A percentile compares a stretch with the other conserved stretches of the same genome.
Evolutionary conservation across 2,797 vertebrate species (phyloP).

Genomic region (Anguilla obscura): DNA sequence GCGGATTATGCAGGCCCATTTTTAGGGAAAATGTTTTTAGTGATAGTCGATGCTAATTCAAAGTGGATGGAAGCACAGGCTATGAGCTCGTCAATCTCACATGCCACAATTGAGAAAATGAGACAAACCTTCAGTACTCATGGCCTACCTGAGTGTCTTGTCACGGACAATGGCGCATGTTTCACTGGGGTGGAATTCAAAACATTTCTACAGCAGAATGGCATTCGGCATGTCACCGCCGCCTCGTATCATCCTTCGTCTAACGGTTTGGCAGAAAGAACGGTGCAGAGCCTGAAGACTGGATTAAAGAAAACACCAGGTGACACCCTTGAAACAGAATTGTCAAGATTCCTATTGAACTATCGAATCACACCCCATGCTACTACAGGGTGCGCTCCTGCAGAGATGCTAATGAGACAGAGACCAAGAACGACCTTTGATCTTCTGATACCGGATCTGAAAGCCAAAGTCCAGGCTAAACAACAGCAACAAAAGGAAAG

Average conservation of each 20-base stretch:
- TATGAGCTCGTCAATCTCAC: background rate
- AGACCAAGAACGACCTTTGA: background rate
- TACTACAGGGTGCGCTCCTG: background rate
- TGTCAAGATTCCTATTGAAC: background rate
- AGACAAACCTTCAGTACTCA: conserved; percentile 32
- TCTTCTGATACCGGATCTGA: background rate
- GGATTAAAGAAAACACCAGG: background rate
- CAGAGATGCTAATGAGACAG: background rate
- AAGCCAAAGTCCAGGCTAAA: background rate
- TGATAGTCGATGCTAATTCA: conserved; percentile 1
- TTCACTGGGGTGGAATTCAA: background rate
- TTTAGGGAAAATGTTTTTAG: conserved; percentile 2
- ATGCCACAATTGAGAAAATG: background rate
- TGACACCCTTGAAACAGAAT: conserved; percentile 1
- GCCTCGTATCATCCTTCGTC: background rate
- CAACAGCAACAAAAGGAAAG: background rate
- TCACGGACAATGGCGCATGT: conserved; percentile 10
- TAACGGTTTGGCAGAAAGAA: conserved; percentile 16
- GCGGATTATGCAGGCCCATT: conserved; percentile 20
- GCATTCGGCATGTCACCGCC: conserved; percentile 2
- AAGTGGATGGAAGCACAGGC: background rate
- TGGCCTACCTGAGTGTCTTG: conserved; percentile 33
- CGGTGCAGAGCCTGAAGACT: background rate
- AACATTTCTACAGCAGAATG: background rate
- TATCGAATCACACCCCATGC: conserved; percentile 7